A percentile compares a stretch with the other conserved stretches of the same genome.
phyloP scores from a whole-genome alignment of 2,113 vertebrate species.

The Macquaria ambigua region DNA sequence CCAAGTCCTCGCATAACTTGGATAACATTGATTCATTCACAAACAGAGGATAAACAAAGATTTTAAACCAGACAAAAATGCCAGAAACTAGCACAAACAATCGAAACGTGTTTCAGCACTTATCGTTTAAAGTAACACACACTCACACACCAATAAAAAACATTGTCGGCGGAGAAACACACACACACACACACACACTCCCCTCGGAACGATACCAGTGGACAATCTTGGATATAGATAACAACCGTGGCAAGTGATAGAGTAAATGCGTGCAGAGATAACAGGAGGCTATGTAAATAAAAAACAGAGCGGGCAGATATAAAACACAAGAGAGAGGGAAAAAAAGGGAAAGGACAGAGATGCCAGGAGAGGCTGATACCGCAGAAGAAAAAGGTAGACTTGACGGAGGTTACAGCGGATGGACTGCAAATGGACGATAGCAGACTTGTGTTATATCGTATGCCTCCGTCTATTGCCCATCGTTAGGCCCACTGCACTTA shows the following conservation, averaged over 20 bases:
- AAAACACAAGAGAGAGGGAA: slow-evolving; percentile 41
- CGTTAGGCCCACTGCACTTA: slow-evolving; percentile 11
- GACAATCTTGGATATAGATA: slow-evolving; percentile 55
- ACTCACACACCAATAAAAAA: slow-evolving; percentile 32
- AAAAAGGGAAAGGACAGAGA: slow-evolving; percentile 42
- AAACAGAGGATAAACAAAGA: slow-evolving; percentile 7
- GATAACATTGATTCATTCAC: neutral
- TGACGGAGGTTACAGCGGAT: slow-evolving; percentile 19
- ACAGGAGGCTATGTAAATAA: slow-evolving; percentile 63
- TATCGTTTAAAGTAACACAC: slow-evolving; percentile 35
- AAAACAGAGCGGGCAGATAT: slow-evolving; percentile 50
- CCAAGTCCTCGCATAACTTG: slow-evolving; percentile 6
- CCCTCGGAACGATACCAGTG: slow-evolving; percentile 38
- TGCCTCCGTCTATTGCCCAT: neutral
- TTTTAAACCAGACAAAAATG: slow-evolving; percentile 8
- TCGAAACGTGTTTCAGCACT: slow-evolving; percentile 24
- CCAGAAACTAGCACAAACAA: slow-evolving; percentile 28
- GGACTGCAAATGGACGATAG: slow-evolving; percentile 42
- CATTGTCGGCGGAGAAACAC: slow-evolving; percentile 15
- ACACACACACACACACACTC: slow-evolving; percentile 11
- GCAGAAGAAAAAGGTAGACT: slow-evolving; percentile 22
- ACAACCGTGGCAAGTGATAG: slow-evolving; percentile 48
- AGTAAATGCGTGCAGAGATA: slow-evolving; percentile 64
- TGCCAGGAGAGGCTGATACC: slow-evolving; percentile 40
- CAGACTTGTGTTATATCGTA: slow-evolving; percentile 27